These are phyloP conservation scores for Papilio elwesi DNA, from an alignment of 2,888 invertebrate genomes.

Conservation along the genomic window DNA sequence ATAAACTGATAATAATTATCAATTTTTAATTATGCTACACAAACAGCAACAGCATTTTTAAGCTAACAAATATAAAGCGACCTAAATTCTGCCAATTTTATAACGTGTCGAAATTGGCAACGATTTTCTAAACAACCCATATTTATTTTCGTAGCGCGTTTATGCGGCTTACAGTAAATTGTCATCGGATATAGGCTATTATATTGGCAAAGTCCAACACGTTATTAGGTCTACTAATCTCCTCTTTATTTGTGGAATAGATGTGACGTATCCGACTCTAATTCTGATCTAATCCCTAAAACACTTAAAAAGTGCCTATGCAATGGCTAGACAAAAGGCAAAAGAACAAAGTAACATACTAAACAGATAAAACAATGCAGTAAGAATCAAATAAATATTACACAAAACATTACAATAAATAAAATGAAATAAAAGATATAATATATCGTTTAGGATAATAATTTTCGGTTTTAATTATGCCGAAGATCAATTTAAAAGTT, in stretches of 20 bases:
- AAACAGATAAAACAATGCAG: not conserved
- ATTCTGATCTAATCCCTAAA: too few relatives aligned
- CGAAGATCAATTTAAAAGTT: conserved; percentile 18
- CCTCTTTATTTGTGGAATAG: not conserved
- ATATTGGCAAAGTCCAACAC: not conserved
- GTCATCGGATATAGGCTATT: conserved; percentile 4
- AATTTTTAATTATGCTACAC: too few relatives aligned
- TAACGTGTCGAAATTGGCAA: conserved; percentile 11
- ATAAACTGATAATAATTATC: too few relatives aligned
- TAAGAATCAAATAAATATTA: not conserved
- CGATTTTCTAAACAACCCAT: conserved; percentile 10
- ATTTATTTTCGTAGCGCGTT: conserved; percentile 7
- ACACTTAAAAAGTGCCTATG: too few relatives aligned
- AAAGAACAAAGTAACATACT: not conserved
- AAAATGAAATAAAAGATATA: not conserved
- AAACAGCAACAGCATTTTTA: too few relatives aligned
- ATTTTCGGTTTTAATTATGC: not conserved
- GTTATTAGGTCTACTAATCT: conserved; percentile 6
- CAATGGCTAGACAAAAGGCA: too few relatives aligned
- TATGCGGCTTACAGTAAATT: conserved; percentile 21
- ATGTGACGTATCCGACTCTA: not conserved
- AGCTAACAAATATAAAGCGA: not conserved
- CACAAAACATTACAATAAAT: not conserved
- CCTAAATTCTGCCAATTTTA: not conserved
- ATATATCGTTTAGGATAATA: not conserved